Base-by-base conservation (phyloP, 2,888 invertebrate genomes). In the Tetragnatha montana region DNA sequence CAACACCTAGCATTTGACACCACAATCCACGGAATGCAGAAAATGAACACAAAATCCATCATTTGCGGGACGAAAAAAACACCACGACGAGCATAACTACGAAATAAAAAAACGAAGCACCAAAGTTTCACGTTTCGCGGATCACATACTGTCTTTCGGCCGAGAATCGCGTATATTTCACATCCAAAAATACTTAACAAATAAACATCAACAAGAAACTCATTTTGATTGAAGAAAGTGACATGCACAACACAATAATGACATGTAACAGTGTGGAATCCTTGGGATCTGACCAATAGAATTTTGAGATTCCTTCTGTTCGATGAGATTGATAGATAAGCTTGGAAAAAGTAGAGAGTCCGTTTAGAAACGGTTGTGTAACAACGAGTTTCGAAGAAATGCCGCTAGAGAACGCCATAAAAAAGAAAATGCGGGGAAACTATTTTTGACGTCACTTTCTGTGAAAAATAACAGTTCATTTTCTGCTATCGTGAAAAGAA, bases 1-100 rank as follows among this genome's bases (percentile, higher is more conserved):
- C 71, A 51, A 76, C 85, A 81, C 70, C 70, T 47, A 51, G 81
- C 78, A 89, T 22, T 81, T 86, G 85, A 89, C 80, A 85, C 76
- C 70, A 86, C 51, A 89, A 89, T 85, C 89, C 89, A 81, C 21
- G 84, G 81, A 69, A 86, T 76, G 49, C 50, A 85, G 71, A 89
- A 81, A 78, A 86, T 21, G 81, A 89, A 89, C 73, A 89, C 71
- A 78, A 89, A 78, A 76, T 89, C 80, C 89, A 89, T 89, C 60
- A 81, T 89, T 74, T 82, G 22, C 35, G 14, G 12, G 75, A n/a
- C 51, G 74, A 87, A 81, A 74, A 50, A 50, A 71, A 83, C 10
- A 71, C 73, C 47, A 83, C 82, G 83, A 79, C 83, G 78, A 83
- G 12, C 88, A 88, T 88, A 76, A 83, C 74, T 79, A 83, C 35